Evolutionary conservation across 2,113 vertebrate genomes (phyloP).

Genomic region (Anthoscopus minutus): DNA sequence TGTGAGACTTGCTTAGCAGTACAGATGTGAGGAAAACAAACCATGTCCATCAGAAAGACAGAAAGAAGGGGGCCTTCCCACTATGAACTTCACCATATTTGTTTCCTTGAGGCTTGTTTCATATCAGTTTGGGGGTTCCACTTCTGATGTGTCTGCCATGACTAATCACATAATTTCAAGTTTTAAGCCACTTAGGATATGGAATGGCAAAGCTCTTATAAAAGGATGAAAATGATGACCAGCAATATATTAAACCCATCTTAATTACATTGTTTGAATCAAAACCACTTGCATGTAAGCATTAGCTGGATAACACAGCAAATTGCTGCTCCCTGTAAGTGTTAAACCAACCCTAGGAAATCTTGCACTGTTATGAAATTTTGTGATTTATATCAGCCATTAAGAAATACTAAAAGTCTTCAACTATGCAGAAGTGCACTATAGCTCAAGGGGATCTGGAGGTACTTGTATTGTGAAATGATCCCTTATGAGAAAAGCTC

Average conservation of each 20-base stretch:
- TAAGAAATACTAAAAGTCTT: constrained; percentile 61
- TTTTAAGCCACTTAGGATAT: not conserved
- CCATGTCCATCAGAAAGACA: not conserved
- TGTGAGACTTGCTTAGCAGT: not conserved
- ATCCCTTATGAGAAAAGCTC: constrained; percentile 34
- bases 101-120: not conserved
- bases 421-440: constrained; percentile 15
- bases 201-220: not conserved
- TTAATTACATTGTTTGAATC: constrained; percentile 10
- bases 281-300: constrained; percentile 20
- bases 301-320: constrained; percentile 9
- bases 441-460: not conserved
- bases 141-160: not conserved
- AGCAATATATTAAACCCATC: constrained; percentile 17
- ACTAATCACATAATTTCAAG: not conserved
- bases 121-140: not conserved
- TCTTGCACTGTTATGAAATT: constrained; percentile 36
- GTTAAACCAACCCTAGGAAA: constrained; percentile 46
- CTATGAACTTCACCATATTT: not conserved
- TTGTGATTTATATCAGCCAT: constrained; percentile 57
- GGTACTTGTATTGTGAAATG: constrained; percentile 19
- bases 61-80: not conserved
- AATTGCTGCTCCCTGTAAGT: constrained; percentile 26
- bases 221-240: not conserved
- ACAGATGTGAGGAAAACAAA: not conserved